phyloP scores from a whole-genome alignment of 2,113 vertebrate genomes.

The Nothoprocta pentlandii region DNA sequence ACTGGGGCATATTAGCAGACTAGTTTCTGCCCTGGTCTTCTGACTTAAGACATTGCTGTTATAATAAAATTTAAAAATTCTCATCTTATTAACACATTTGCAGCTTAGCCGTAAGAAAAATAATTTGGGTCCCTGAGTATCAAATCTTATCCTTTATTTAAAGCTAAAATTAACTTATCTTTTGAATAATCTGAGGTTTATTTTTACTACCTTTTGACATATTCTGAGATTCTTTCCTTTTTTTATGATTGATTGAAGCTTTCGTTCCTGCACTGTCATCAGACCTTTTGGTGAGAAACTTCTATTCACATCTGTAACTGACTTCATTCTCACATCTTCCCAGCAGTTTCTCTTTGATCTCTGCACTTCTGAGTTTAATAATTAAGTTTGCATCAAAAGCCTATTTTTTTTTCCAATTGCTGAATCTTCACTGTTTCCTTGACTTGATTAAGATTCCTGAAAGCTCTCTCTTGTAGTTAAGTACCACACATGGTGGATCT shows the following conservation, averaged over 20 bases:
- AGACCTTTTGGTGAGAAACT: slow-evolving; percentile 18
- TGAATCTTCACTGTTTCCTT: neutral
- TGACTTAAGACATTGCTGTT: neutral
- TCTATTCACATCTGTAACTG: slow-evolving; percentile 34
- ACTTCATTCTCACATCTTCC: slow-evolving; percentile 34
- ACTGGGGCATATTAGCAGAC: neutral
- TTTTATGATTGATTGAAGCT: slow-evolving; percentile 1
- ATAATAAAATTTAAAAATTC: slow-evolving; percentile 7
- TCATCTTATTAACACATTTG: neutral
- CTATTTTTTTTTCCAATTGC: neutral
- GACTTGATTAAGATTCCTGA: neutral
- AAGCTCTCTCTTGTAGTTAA: neutral
- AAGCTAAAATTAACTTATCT: slow-evolving; percentile 6
- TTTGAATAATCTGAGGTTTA: slow-evolving; percentile 14
- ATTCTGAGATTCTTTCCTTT: slow-evolving; percentile 29
- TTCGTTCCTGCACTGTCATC: slow-evolving; percentile 31
- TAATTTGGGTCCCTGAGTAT: neutral
- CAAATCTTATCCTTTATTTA: slow-evolving; percentile 19
- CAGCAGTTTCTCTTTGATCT: slow-evolving; percentile 46
- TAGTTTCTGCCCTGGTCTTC: slow-evolving; percentile 7
- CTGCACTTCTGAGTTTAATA: slow-evolving; percentile 46
- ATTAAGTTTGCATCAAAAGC: slow-evolving; percentile 7
- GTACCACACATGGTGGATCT: neutral
- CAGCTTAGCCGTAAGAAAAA: neutral
- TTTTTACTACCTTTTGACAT: slow-evolving; percentile 17